A percentile compares a stretch with the other conserved stretches of the same genome.
Conservation (phyloP, 30 jellyfish, hydroid and myxozoan genomes). For the Hydractinia symbiolongicarpus region DNA sequence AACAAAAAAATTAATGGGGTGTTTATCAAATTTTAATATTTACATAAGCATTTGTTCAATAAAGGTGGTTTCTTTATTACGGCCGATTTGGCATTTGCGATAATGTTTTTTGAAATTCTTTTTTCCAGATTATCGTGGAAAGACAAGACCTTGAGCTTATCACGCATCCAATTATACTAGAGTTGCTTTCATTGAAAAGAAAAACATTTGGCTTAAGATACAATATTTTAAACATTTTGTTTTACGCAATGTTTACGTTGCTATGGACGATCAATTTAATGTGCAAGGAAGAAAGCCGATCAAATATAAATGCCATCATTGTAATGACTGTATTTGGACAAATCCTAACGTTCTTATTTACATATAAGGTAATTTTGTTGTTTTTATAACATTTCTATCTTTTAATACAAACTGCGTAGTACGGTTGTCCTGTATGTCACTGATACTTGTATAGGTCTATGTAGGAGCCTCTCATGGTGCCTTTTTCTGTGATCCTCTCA, state of each 20-base stretch:
- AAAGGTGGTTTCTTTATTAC: neutral
- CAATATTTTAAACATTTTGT: neutral
- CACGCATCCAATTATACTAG: conserved; percentile 10
- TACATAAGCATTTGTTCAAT: no score
- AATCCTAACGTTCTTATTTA: neutral
- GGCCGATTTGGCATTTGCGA: no score
- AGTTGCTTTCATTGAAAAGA: conserved; percentile 3
- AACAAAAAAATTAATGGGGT: no score
- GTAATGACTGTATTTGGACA: neutral
- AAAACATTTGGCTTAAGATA: neutral
- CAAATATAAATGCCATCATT: neutral
- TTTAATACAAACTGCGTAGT: no score
- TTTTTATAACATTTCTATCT: no score
- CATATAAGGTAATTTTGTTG: neutral
- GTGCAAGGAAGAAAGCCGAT: neutral
- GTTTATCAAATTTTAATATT: no score
- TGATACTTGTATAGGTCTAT: no score
- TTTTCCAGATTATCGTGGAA: neutral
- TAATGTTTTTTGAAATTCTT: neutral
- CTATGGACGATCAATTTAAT: neutral
- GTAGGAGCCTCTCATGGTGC: no score
- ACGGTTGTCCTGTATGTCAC: no score
- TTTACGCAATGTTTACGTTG: conserved; percentile 2
- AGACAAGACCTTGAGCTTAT: conserved; percentile 2
- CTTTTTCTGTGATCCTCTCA: no score